Evolutionary conservation across 2,888 invertebrate genomes (phyloP), one percentile per base, ranked within the genome.

Genomic region (Archips xylosteana): DNA sequence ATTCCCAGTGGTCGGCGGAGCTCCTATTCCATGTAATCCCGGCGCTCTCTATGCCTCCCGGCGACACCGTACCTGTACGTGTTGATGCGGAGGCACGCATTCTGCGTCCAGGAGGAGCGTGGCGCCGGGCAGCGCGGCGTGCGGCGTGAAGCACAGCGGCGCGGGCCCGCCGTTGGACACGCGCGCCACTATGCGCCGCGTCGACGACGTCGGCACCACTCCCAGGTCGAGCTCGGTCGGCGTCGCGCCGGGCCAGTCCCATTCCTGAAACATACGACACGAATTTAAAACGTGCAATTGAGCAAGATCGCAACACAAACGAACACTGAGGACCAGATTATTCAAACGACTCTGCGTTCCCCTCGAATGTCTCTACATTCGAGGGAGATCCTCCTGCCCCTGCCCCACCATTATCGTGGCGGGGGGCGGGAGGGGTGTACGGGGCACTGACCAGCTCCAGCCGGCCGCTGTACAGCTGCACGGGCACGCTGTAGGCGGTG

Each of bases 151-250:
- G 85, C 90, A 90, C 67, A 88, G 85, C 79, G 81, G 70, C 70
- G 79, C 81, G 60, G 86, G 84, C 71, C 85, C 88, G n/a, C 80
- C 78, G 88, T 92, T 91, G 87, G 73, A 87, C 81, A 91, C 78
- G 15, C 80, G 83, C 81, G 79, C 96, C 82, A 95, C 92, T 80
- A 97, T 96, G 79, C 96, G 96, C 82, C 96, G 96, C 80, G 96
- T 95, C 70, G 95, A 92, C 66, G 96, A 95, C 82, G 95, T 94
- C 79, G 96, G 95, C 76, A 97, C 93, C 73, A 96, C 94, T 77
- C 97, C 97, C 84, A 97, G 95, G 83, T 96, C 95, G 85, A 97
- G 81, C 79, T 77, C 64, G 75, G 85, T 86, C 79, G 82, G 83
- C 67, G 73, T 51, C 0, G 82, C 82, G 78, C 79, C 76, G 45